Base-by-base conservation (phyloP, 23 tunicate genomes). In the Ciona savignyi region DNA sequence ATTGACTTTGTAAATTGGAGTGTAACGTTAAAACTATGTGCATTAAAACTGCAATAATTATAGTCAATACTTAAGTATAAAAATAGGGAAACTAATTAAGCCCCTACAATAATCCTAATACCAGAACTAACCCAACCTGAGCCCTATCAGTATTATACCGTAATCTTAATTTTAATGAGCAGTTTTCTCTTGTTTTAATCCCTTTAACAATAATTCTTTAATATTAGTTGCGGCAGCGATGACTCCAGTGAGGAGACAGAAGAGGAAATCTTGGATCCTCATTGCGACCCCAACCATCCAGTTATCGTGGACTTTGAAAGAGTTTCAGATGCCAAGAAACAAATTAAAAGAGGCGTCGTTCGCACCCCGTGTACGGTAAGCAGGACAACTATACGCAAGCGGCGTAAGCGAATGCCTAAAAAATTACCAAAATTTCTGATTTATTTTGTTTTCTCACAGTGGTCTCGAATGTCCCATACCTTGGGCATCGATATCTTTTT, bases 361-460 rank as follows among this genome's bases (percentile, higher is more conserved):
- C 71, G 93, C n/a, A 95, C 99, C 0, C 99, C 99, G 24, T 89
- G 85, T 65, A 95, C 83, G 73, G 97, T 91, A 76, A 80, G 73
- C 22, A 9, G 26, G 67, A 25, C 22, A 23, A 63, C 22, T n/a
- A 63, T 25, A 42, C 15, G 56, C 56, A 15, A 6, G 15, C 9
- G 9, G 56, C 15, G 9, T 42, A 15, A 15, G 56, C 56, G 56
- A 15, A 6, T 42, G 56, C 15, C 9, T 42, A 49, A 49, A 49
- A 49, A 15, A 11, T 15, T 27, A 35, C 3, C 28, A 25, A 71
- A 71, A 2, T 25, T 24, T 2, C 33, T 71, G 2, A 71, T 23
- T 22, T 34, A 3, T 25, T 60, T 74, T 32, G 30, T 27, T 72
- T 35, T n/a, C 60, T 64, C 49, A 51, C 75, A 83, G 82, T 56